These are phyloP conservation scores for Bombyx mandarina DNA, from an alignment of 1,140 invertebrate species.

Conservation along the genomic window DNA sequence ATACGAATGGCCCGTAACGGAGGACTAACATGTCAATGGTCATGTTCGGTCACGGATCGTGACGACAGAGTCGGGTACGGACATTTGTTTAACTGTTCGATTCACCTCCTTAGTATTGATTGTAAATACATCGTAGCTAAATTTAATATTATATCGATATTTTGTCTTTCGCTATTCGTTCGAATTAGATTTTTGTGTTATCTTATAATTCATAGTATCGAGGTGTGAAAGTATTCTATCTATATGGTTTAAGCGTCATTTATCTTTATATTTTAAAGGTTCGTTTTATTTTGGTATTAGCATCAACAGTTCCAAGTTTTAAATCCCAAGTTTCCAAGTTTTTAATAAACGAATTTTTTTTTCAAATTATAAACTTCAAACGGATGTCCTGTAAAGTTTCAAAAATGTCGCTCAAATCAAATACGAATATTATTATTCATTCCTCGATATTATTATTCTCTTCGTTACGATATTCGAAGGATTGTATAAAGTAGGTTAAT, in stretches of 20 bases:
- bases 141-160: conserved; percentile 38
- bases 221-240: no score
- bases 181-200: conserved; percentile 21
- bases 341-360: not conserved
- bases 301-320: no score
- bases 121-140: conserved; percentile 59
- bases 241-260: no score
- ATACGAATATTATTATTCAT: not conserved
- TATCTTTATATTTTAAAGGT: no score
- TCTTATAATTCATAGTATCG: conserved; percentile 9
- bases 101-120: conserved; percentile 42
- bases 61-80: no score
- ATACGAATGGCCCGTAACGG: conserved; percentile 60
- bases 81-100: no score
- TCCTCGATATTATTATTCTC: not conserved
- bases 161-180: conserved; percentile 22
- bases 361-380: no score
- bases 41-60: no score
- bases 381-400: not conserved
- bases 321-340: not conserved
- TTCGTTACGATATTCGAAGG: conserved; percentile 21
- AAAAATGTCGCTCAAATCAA: conserved; percentile 3
- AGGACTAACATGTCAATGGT: conserved; percentile 23
- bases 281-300: no score
- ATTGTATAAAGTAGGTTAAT: conserved; percentile 68